Base-by-base conservation (phyloP, 2,888 invertebrate species). In the Sabellastarte sp. region DNA sequence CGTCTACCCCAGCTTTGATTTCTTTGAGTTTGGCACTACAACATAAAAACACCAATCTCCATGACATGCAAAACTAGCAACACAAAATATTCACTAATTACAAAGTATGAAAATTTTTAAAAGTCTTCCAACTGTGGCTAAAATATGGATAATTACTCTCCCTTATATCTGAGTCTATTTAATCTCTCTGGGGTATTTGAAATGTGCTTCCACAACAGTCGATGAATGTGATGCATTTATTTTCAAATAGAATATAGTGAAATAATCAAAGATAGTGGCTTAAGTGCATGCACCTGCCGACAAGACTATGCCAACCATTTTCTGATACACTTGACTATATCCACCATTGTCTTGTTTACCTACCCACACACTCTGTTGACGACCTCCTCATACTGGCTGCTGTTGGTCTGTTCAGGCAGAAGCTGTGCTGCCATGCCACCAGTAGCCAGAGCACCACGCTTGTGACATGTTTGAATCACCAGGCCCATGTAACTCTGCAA, bases 401-500 rank as follows among this genome's bases (percentile, higher is more conserved):
- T 15, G 41, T 10, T 53, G 53, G 20, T 26, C 5, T 53, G 15
- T n/a, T 53, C 24, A 15, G 53, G 26, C 4, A 90, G 80, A 73
- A 89, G 85, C 50, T 87, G 85, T 0, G 90, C 89, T 1, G 89
- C 88, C 90, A 90, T 89, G 2, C 89, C 90, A 0, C 89, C 89
- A 0, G 89, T 89, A 24, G 89, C 89, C 4, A 87, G 87, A 0
- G 89, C 88, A 1, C 87, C 88, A 59, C 89, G 85, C 51, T 82
- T 84, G 73, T 89, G 89, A 68, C 89, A 89, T 2, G 86, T 86
- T 55, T 84, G 81, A 24, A 89, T 85, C 0, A 89, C 88, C 32
- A 89, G 79, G 70, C 86, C 83, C 84, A 89, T 85, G 78, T 90
- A 90, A 65, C 87, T 86, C 59, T 86, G 86, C 66, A 90, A 84